Base-by-base conservation (phyloP, 2,113 vertebrate genomes). In the Hipposideros armiger region DNA sequence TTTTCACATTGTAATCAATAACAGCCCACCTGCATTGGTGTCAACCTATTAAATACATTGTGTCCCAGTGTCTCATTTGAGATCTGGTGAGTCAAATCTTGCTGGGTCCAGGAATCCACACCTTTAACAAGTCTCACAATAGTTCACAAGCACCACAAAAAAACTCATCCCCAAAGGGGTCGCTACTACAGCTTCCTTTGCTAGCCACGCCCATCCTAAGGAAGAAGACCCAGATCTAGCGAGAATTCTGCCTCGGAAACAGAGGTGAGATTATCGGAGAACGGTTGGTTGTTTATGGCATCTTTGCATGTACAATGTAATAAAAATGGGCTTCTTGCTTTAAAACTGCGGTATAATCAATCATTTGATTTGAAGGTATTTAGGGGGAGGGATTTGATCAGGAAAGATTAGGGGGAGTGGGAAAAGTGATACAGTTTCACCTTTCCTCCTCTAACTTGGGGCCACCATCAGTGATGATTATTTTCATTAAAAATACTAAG, bases 301-400 rank as follows among this genome's bases (percentile, higher is more conserved):
- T 81, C 62, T 69, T 93, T 81, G 54, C 36, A 56, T 70, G 24
- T 64, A 13, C 9, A 86, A 54, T 14, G 56, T 82, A 93, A 96
- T 64, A 58, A 91, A 95, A 93, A 89, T 50, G 17, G 20, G 11
- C 64, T 28, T 47, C 58, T 92, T 58, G 45, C 56, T 83, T 40
- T 66, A 60, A 81, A 77, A 40, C 26, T 56, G 14, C 24, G 7
- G 36, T 42, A 82, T 60, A 66, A 47, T 70, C 42, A 56, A 54
- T 11, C 50, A 69, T 87, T 76, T 42, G 67, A 87, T 50, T 26
- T 20, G 24, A 93, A 64, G 19, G 10, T 67, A 7, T 76, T 60
- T 60, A 60, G 22, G 26, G 58, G 58, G 26, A 60, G 58, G 10
- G 5, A 60, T 60, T 3, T 60, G 58, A 60, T 26, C 58, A 26